These are phyloP conservation scores for Pantherophis guttatus DNA, from an alignment of 2,113 vertebrate species.

Conservation along the genomic window DNA sequence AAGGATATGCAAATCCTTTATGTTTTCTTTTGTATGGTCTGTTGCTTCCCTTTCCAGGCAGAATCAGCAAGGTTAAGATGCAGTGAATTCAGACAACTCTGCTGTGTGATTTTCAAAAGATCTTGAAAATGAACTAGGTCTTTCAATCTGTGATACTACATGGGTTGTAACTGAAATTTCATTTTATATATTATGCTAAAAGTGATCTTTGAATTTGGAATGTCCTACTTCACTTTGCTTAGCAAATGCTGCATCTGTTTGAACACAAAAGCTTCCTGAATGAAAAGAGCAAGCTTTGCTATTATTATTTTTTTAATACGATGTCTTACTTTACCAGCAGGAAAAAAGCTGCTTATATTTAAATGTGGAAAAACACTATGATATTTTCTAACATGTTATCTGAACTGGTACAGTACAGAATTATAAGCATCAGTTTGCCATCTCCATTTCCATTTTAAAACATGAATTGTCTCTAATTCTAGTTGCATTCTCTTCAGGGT, in stretches of 20 bases:
- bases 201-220: neutral
- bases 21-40: neutral
- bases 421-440: neutral
- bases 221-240: neutral
- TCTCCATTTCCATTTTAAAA: neutral
- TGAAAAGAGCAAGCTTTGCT: neutral
- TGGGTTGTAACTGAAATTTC: neutral
- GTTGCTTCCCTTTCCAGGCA: neutral
- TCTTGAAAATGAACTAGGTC: neutral
- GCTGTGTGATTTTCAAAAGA: neutral
- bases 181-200: neutral
- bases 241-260: neutral
- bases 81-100: neutral
- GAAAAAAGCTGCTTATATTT: neutral
- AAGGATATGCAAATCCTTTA: slow-evolving; percentile 25
- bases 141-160: neutral
- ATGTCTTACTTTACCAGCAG: neutral
- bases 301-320: neutral
- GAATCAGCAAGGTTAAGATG: neutral
- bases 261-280: neutral
- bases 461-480: neutral
- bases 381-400: neutral
- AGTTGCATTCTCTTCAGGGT: neutral
- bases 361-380: neutral
- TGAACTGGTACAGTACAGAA: neutral